Evolutionary conservation across 2,797 vertebrate species (phyloP), one percentile per base, ranked within the genome.

Genomic region (Choloepus didactylus): DNA sequence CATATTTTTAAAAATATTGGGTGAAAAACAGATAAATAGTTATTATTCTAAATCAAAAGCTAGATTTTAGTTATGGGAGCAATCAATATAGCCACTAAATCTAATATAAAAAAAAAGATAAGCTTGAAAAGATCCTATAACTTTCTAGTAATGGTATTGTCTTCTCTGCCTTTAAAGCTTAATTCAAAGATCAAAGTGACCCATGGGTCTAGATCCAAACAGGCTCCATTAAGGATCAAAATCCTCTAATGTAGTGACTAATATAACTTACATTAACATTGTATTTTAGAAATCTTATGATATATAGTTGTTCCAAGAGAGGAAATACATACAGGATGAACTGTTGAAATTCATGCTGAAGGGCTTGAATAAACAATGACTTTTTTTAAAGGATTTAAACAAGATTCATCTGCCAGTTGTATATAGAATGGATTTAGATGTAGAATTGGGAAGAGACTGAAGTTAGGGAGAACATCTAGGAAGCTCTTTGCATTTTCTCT

Each of bases 41-140:
- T 41, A 64, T 73, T 89, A 64, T 46, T 56, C 15, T 89, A 75
- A 89, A 67, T 92, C 7, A 59, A 94, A 96, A 67, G 7, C 21
- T 85, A 73, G 51, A 88, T 56, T 2, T 27, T 44, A 75, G 14
- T 19, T 84, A 16, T 66, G 46, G n/a, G 35, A 91, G 54, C 6
- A 80, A 64, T 54, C 27, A 91, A 29, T 62, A 9, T 0, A 73
- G 6, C 51, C 23, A 27, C 1, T 38, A 29, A 54, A 8, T 64
- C 44, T 70, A 31, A 31, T 72, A 46, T 77, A 82, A 31, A 76
- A 91, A 81, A 14, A 56, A 15, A 35, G 35, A 38, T 85, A 19
- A 95, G 56, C 64, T 87, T 95, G 51, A 81, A 90, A 87, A 70
- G 44, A 27, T 38, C 7, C 11, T 25, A 10, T 66, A 6, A 70